Percentiles rank a stretch among this genome's conserved stretches.
Conservation (phyloP, 2,113 vertebrate species). For the Meleagris gallopavo region DNA sequence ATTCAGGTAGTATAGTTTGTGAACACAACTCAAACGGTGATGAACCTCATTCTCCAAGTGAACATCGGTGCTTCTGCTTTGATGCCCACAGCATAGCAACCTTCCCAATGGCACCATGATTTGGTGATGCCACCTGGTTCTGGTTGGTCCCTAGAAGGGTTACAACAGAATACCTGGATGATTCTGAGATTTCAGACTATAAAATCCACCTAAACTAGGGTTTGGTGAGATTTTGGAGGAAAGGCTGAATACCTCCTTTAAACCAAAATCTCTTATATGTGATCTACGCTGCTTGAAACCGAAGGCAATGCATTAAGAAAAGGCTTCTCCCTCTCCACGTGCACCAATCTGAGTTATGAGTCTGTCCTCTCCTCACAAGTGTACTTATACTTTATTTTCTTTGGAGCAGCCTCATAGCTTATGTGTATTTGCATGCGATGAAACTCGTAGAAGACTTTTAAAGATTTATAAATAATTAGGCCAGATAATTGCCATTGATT, state of each 20-base stretch:
- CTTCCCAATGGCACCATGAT: not conserved
- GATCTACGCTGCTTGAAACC: not conserved
- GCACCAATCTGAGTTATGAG: not conserved
- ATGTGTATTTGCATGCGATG: not conserved
- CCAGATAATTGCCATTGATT: not conserved
- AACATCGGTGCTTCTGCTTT: not conserved
- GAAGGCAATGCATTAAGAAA: not conserved
- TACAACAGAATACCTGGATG: not conserved
- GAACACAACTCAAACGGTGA: not conserved
- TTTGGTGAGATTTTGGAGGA: not conserved
- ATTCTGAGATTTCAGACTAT: not conserved
- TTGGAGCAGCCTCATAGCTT: not conserved
- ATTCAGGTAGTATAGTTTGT: not conserved
- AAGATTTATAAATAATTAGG: not conserved
- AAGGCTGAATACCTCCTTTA: not conserved
- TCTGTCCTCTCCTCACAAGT: not conserved
- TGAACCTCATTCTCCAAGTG: not conserved
- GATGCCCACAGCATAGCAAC: fast-evolving
- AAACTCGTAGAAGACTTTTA: not conserved
- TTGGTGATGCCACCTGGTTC: not conserved
- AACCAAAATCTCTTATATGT: not conserved
- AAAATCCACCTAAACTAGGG: not conserved
- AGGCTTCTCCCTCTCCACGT: not conserved
- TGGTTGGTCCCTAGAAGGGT: fast-evolving
- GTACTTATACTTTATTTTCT: not conserved